Base-by-base conservation (phyloP, 1,140 invertebrate genomes). In the Limonius californicus region DNA sequence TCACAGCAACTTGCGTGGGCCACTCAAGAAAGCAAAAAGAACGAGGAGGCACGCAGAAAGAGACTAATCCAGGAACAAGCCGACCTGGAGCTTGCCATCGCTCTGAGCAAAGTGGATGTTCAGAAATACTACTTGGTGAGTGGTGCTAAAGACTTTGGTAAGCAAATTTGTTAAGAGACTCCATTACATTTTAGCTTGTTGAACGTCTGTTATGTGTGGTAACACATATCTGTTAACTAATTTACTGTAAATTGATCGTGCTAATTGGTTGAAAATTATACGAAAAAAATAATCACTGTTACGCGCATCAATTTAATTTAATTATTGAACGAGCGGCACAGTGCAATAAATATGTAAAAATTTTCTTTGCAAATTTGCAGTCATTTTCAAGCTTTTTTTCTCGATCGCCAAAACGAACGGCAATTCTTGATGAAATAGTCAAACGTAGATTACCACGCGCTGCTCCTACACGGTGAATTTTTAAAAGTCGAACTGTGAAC, bases 1-100 rank as follows among this genome's bases (percentile, higher is more conserved):
- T 81, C 81, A 63, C 76, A 81, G 67, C 83, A 83, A 72, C 74
- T 81, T 72, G 81, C 80, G 4, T 84, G 83, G 83, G 82, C 83
- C 2, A 81, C 80, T 12, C 75, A 79, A n/a, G 83, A 83, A 70
- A 82, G 81, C 35, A 71, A 78, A 43, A 73, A 76, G 7, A 66
- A 81, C 30, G 77, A 81, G 66, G 76, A 76, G 23, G 79, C 80
- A 57, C 72, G 78, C 0, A 76, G 78, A 56, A 75, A 74, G 39
- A 66, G 79, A 30, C 68, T 79, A 20, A 63, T 77, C 57, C 77
- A 76, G 60, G 81, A 83, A 64, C 77, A 84, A 56, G 78, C 77
- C 15, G 82, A 84, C 65, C 70, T 83, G 27, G 79, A 82, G 67
- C 77, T 83, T 21, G 83, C 81, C 0, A 72, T 84, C 54, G 79